phyloP scores from a whole-genome alignment of 53 echinoderm and acorn worm species.

The Mesocentrotus franciscanus region DNA sequence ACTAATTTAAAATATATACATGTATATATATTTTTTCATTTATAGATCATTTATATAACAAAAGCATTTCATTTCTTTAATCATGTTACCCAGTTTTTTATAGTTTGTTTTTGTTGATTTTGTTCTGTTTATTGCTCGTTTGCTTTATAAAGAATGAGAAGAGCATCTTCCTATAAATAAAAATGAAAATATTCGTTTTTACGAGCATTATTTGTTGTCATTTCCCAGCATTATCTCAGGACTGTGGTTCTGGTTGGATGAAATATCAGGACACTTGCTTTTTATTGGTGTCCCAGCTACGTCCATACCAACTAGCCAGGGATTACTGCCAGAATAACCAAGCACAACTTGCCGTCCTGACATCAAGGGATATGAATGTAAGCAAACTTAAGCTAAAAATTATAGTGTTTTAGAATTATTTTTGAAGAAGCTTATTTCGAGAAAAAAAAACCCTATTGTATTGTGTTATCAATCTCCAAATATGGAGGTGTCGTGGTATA shows the following conservation, averaged over 20 bases:
- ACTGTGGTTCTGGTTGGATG: constrained; percentile 72
- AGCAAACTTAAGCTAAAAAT: neutral
- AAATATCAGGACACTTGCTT: constrained; percentile 66
- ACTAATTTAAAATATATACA: too few relatives aligned
- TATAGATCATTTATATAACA: too few relatives aligned
- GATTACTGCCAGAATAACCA: constrained; percentile 69
- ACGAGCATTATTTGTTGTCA: neutral
- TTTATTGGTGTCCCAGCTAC: constrained; percentile 20
- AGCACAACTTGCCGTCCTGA: constrained; percentile 67
- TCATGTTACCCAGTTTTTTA: too few relatives aligned
- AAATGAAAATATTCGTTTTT: neutral
- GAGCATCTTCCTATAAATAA: too few relatives aligned
- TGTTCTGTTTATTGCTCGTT: too few relatives aligned
- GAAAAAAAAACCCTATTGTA: neutral
- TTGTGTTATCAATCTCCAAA: too few relatives aligned
- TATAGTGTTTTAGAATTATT: neutral
- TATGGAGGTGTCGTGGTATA: too few relatives aligned
- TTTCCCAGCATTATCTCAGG: constrained; percentile 58
- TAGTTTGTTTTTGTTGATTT: too few relatives aligned
- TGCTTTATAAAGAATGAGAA: too few relatives aligned
- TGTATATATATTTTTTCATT: too few relatives aligned
- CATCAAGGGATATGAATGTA: constrained; percentile 70
- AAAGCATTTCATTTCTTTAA: too few relatives aligned
- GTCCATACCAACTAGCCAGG: constrained; percentile 52
- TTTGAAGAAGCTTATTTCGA: neutral